Base-by-base conservation (phyloP, 1,140 invertebrate genomes). In the Anthonomus grandis region DNA sequence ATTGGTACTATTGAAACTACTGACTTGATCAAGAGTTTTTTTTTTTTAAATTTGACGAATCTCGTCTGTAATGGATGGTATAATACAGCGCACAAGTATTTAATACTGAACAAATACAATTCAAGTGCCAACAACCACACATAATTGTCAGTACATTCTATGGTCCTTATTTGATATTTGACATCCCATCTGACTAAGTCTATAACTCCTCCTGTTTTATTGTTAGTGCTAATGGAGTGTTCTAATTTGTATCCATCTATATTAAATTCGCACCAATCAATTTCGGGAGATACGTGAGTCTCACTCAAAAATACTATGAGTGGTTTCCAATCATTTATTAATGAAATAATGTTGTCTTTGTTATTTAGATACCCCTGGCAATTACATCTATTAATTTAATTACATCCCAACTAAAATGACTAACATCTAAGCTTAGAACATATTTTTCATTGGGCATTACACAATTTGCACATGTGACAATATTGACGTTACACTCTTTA, bases 351-450 rank as follows among this genome's bases (percentile, higher is more conserved):
- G n/a, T n/a, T n/a, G n/a, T n/a, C n/a, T n/a, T n/a, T n/a, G n/a
- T n/a, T n/a, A n/a, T n/a, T n/a, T 45, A 45, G 4, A 45, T 8
- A 45, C 4, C 42, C 42, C 17, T 45, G 42, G 13, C 42, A 45
- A 45, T 45, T 45, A 45, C 17, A 45, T 13, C 4, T 19, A 6
- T 19, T 13, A 22, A 45, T 24, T 45, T 45, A 6, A 6, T 45
- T 6, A 45, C 23, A 45, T 45, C 42, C 42, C 42, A 45, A 22
- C n/a, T 17, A 24, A 31, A 23, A 53, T 53, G 50, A 18, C 18
- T 23, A 49, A 53, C 50, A 44, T 53, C 23, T 44, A 53, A 53
- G 27, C 25, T 53, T 12, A 53, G 39, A 53, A 17, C 39, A 53
- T 53, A 53, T n/a, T 46, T 53, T 24, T 48, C 5, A 44, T 53